A percentile compares a stretch with the other conserved stretches of the same genome.
phyloP scores from a whole-genome alignment of 2,888 invertebrate genomes.

The Cephus pygmeus region DNA sequence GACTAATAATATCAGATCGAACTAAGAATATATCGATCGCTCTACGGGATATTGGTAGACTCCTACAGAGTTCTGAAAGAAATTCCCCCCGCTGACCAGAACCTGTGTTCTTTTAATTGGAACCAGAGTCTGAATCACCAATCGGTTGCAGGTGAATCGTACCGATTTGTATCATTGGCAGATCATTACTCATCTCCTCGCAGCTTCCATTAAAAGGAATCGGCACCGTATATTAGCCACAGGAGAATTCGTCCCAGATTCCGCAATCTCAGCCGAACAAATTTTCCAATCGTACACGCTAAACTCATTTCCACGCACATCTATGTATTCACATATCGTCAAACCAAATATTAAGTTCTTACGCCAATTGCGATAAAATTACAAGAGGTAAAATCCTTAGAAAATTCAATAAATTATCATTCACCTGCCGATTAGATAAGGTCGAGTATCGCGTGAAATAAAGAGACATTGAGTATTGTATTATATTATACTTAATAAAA shows the following conservation, averaged over 20 bases:
- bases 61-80: constrained; percentile 38
- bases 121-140: constrained; percentile 56
- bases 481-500: background rate
- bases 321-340: background rate
- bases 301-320: background rate
- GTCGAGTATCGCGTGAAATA: background rate
- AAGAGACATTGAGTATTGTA: background rate
- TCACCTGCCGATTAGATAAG: background rate
- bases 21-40: constrained; percentile 40
- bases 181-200: constrained; percentile 58
- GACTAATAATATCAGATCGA: constrained; percentile 48
- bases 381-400: background rate
- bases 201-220: constrained; percentile 45
- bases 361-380: background rate
- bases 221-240: constrained; percentile 36
- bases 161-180: constrained; percentile 62
- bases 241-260: background rate
- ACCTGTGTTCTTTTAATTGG: constrained; percentile 63
- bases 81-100: constrained; percentile 55
- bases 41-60: constrained; percentile 39
- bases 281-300: background rate
- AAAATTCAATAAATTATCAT: background rate
- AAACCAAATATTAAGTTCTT: background rate
- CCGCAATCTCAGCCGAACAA: background rate
- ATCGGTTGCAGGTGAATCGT: constrained; percentile 61